Evolutionary conservation across 1,140 invertebrate species (phyloP).

Genomic region (Heliconius eleuchia): DNA sequence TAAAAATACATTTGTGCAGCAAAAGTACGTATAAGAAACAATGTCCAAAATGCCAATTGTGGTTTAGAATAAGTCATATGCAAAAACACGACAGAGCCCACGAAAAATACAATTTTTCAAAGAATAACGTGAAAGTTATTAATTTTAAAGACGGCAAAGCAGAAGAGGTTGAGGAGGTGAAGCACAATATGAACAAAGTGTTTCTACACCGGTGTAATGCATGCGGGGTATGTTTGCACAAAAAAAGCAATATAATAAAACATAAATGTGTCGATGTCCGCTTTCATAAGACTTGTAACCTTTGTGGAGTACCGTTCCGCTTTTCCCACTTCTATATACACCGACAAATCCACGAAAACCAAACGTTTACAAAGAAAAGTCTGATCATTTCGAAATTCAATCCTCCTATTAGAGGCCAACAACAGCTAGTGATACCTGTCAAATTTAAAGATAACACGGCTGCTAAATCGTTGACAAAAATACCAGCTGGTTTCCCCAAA

Average conservation of each 20-base stretch:
- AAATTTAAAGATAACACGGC: neutral
- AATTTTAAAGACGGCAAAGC: slow-evolving; percentile 14
- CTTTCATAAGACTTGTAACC: neutral
- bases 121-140: slow-evolving; percentile 20
- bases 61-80: slow-evolving; percentile 14
- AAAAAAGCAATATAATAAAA: slow-evolving; percentile 9
- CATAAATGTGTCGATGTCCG: slow-evolving; percentile 19
- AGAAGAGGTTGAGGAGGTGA: slow-evolving; percentile 9
- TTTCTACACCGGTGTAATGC: slow-evolving; percentile 30
- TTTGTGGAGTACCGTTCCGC: slow-evolving; percentile 26
- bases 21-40: slow-evolving; percentile 1
- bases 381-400: slow-evolving; percentile 7
- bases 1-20: slow-evolving; percentile 20
- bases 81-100: slow-evolving; percentile 20
- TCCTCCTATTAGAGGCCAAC: neutral
- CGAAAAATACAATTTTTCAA: slow-evolving; percentile 18
- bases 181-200: neutral
- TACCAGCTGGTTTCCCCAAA: neutral
- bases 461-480: neutral
- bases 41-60: slow-evolving; percentile 29
- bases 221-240: slow-evolving; percentile 18
- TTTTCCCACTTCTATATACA: slow-evolving; percentile 6
- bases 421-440: neutral
- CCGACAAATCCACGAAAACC: slow-evolving; percentile 19
- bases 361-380: neutral